Evolutionary conservation across 2,797 vertebrate genomes (phyloP).

Genomic region (Thripadectes ignobilis): DNA sequence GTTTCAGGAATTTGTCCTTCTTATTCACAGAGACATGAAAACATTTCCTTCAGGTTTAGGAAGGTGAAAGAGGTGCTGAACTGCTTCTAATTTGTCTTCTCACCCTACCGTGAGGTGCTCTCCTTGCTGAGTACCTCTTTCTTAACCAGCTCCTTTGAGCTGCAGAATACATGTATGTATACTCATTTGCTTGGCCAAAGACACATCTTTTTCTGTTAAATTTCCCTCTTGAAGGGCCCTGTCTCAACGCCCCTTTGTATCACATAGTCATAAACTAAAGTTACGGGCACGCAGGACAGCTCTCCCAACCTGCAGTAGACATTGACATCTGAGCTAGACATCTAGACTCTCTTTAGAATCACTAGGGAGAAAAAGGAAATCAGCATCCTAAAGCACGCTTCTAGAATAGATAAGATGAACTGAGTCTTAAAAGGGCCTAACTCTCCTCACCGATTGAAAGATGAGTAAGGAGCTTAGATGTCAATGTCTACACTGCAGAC

Average conservation of each 20-base stretch:
- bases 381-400: not conserved
- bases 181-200: not conserved
- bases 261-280: not conserved
- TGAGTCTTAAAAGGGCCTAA: not conserved
- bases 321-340: constrained; percentile 15
- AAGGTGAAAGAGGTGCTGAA: not conserved
- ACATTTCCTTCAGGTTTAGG: not conserved
- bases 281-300: not conserved
- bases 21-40: not conserved
- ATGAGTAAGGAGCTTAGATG: not conserved
- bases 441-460: not conserved
- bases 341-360: constrained; percentile 17
- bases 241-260: not conserved
- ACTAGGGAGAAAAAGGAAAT: not conserved
- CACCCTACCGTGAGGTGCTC: not conserved
- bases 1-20: not conserved
- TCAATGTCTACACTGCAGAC: not conserved
- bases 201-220: not conserved
- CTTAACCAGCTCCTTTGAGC: not conserved
- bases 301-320: not conserved
- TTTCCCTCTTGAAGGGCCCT: not conserved
- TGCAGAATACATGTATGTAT: not conserved
- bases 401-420: not conserved
- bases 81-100: not conserved
- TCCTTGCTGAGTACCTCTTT: not conserved